Evolutionary conservation across 2,888 invertebrate genomes (phyloP), one percentile per base, ranked within the genome.

Genomic region (Geophilus truncorum): DNA sequence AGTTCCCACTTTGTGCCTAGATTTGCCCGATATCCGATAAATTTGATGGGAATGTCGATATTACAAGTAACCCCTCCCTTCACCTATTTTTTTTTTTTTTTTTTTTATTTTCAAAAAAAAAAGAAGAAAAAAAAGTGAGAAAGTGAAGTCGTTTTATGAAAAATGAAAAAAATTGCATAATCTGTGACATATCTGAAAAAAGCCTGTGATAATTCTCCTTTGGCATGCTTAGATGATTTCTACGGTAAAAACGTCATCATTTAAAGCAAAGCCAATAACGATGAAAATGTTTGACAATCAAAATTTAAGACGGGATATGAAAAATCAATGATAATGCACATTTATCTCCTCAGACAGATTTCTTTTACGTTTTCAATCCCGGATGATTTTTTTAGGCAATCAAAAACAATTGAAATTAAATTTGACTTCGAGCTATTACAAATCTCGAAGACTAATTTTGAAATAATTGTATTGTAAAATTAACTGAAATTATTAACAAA

Each of bases 1-100:
- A 70, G 70, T 70, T 70, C 70, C 70, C 70, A 70, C 70, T 70
- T 70, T 70, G 70, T 70, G 70, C 70, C 70, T 70, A 70, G 70
- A 70, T 70, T 70, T 70, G 70, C 25, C 70, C 70, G 70, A 70
- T 70, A 70, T 70, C 70, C 70, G 70, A 70, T 70, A 70, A 70
- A 70, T 70, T 70, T 70, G 70, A 70, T 70, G 70, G 25, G 25
- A 70, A 70, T 70, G 70, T 70, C 70, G 70, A 70, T 70, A 28
- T 70, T 70, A 70, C 70, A 23, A 70, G 6, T 23, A 4, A 12
- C 40, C 15, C 40, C 40, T 15, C 34, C 34, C n/a, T n/a, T n/a
- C n/a, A n/a, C n/a, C n/a, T n/a, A n/a, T n/a, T n/a, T n/a, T n/a
- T n/a, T n/a, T n/a, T n/a, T n/a, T n/a, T n/a, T n/a, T n/a, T n/a